These are phyloP conservation scores for Agelaius tricolor DNA, from an alignment of 2,113 vertebrate genomes.

Conservation along the genomic window DNA sequence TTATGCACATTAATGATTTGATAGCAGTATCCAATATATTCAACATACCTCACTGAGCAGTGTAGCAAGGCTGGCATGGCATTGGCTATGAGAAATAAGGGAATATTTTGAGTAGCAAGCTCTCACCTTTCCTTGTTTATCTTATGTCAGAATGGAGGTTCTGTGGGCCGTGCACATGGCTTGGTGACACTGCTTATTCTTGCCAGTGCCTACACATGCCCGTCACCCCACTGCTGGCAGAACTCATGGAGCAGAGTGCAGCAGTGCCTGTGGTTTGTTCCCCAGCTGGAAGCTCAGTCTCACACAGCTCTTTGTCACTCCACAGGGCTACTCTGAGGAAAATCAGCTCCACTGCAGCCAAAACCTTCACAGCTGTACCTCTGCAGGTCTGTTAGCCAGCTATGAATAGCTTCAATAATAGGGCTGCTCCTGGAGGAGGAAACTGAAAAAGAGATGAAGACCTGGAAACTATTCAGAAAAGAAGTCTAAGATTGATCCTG, in stretches of 20 bases:
- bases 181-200: neutral
- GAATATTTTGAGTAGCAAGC: neutral
- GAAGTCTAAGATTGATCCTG: neutral
- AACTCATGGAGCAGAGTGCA: neutral
- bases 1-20: neutral
- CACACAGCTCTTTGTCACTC: accelerated
- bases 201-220: neutral
- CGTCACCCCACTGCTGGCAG: neutral
- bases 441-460: neutral
- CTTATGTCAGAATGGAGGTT: neutral
- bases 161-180: no score
- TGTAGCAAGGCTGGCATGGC: neutral
- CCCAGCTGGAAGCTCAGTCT: neutral
- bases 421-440: neutral
- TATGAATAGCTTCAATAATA: neutral
- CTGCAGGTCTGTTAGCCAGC: neutral
- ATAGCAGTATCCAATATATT: neutral
- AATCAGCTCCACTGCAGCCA: neutral
- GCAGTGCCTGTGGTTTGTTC: neutral
- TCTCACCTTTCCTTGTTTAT: neutral
- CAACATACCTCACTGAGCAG: neutral
- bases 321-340: neutral
- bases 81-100: neutral
- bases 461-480: neutral
- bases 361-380: neutral